Evolutionary conservation across 2,888 invertebrate genomes (phyloP).

Genomic region (Aethes cnicana): DNA sequence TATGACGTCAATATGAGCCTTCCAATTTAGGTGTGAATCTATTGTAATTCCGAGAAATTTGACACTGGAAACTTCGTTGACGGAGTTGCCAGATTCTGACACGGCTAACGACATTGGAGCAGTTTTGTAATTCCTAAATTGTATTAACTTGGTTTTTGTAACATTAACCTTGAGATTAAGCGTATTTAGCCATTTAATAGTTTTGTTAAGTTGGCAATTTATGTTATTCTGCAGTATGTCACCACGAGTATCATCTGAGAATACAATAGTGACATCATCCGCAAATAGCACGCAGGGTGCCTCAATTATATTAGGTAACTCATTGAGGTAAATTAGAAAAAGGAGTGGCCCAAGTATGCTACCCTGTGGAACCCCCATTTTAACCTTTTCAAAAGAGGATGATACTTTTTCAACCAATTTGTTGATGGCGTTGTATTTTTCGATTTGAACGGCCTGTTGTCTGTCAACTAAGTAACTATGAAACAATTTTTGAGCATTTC

Average conservation of each 20-base stretch:
- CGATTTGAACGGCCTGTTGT: neutral
- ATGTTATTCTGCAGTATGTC: neutral
- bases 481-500: neutral
- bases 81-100: neutral
- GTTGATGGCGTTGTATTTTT: neutral
- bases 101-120: neutral
- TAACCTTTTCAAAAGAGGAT: neutral
- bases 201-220: neutral
- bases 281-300: neutral
- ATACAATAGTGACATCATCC: neutral
- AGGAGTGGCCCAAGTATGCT: neutral
- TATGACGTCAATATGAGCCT: neutral
- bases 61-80: neutral
- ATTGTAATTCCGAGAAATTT: neutral
- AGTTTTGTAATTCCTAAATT: neutral
- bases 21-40: neutral
- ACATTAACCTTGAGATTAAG: neutral
- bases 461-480: neutral
- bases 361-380: neutral
- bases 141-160: neutral
- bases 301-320: neutral
- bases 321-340: neutral
- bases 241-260: neutral
- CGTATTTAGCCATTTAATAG: neutral
- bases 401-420: neutral